phyloP scores from a whole-genome alignment of 2,113 vertebrate genomes.

The Neopipo cinnamomea region DNA sequence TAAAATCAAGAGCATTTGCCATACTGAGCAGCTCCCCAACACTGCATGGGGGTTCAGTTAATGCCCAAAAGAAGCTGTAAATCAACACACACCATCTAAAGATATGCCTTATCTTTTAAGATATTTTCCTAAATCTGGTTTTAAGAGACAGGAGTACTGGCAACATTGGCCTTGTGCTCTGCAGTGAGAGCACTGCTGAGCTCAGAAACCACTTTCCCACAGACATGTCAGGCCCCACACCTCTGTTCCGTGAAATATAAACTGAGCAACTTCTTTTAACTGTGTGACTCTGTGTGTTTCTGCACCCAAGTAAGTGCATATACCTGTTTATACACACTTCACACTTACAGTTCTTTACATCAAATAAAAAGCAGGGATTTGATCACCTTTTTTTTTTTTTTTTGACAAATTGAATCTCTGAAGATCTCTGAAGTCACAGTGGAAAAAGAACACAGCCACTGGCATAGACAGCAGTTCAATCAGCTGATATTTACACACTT shows the following conservation, averaged over 20 bases:
- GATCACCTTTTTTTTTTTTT: not conserved
- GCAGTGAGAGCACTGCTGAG: not conserved
- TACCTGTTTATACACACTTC: not conserved
- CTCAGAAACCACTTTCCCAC: not conserved
- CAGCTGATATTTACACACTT: not conserved
- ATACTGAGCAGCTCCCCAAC: not conserved
- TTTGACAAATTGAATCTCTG: not conserved
- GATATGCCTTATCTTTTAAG: not conserved
- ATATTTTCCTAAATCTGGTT: not conserved
- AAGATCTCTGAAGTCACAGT: not conserved
- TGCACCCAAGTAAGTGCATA: not conserved
- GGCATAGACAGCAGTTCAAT: not conserved
- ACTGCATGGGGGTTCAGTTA: not conserved
- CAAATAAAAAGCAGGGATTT: not conserved
- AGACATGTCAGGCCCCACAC: not conserved
- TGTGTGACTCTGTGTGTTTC: not conserved
- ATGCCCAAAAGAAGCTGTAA: not conserved
- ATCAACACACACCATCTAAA: not conserved
- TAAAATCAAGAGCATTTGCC: not conserved
- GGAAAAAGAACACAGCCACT: not conserved
- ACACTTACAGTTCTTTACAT: not conserved
- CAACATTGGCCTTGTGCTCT: fast-evolving
- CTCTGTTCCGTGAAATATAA: not conserved
- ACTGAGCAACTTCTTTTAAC: not conserved
- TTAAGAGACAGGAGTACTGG: not conserved